phyloP scores from a whole-genome alignment of 2,888 invertebrate genomes.

The Nesidiocoris tenuis region DNA sequence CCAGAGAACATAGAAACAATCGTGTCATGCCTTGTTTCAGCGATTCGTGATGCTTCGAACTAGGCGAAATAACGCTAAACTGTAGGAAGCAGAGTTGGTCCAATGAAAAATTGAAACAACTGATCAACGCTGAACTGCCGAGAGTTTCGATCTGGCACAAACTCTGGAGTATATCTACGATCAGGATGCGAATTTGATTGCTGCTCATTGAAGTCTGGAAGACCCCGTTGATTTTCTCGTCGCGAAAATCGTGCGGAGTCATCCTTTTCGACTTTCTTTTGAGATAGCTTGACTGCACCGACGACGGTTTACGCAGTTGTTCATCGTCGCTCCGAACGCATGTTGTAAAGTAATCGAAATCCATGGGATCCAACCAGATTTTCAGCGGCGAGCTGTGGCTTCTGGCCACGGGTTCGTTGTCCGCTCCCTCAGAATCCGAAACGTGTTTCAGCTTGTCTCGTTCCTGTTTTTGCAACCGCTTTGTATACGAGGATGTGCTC shows the following conservation, averaged over 20 bases:
- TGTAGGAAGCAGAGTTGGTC: constrained; percentile 64
- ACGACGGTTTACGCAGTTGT: constrained; percentile 46
- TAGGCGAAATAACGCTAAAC: constrained; percentile 56
- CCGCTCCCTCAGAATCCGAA: constrained; percentile 57
- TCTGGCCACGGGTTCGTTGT: constrained; percentile 55
- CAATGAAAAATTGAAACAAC: constrained; percentile 60
- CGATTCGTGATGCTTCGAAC: constrained; percentile 56
- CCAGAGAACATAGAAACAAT: constrained; percentile 61
- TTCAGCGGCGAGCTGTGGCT: constrained; percentile 59
- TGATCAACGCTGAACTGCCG: constrained; percentile 14
- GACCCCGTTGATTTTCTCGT: constrained; percentile 59
- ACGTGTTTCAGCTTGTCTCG: constrained; percentile 52
- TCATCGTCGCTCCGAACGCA: constrained; percentile 58
- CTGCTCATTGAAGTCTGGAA: constrained; percentile 56
- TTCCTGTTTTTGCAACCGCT: constrained; percentile 45
- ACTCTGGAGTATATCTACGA: constrained; percentile 55
- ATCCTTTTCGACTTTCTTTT: constrained; percentile 53
- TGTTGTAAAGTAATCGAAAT: constrained; percentile 64
- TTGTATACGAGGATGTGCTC: constrained; percentile 43
- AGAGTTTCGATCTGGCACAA: constrained; percentile 41
- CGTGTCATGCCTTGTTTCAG: constrained; percentile 62
- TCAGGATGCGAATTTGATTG: constrained; percentile 61
- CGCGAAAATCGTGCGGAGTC: constrained; percentile 59
- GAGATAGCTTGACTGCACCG: constrained; percentile 43
- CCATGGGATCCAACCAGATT: constrained; percentile 61